Evolutionary conservation across 2,113 vertebrate species (phyloP), one percentile per base, ranked within the genome.

Genomic region (Pedionomus torquatus): DNA sequence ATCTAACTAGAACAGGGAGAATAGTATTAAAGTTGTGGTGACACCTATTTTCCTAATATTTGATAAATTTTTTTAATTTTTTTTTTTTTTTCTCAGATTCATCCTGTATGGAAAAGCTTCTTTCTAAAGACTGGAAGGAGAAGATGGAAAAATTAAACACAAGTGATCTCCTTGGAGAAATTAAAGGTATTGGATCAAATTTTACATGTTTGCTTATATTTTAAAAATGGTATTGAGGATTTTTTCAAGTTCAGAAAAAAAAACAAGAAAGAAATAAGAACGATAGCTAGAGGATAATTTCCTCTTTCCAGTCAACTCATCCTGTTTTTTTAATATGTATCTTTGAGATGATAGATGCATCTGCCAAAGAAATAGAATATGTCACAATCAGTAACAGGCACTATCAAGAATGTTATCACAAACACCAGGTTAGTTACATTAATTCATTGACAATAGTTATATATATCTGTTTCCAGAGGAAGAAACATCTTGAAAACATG

Each of bases 101-200:
- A 55, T 98, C 99, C 90, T 99, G 99, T 95, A 99, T 99, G 99
- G 99, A 99, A 98, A 99, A 99, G 90, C 98, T 99, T 93, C 99
- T 99, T 96, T 99, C 99, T 96, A 99, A 99, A 98, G 99, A 99
- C 96, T 99, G 99, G 99, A 99, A 99, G 95, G 99, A 99, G 97
- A 99, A 99, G 98, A 99, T 99, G 99, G 99, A 99, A 96, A 98
- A 99, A 98, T 98, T 99, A 94, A 99, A 99, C 98, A 99, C 99
- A 49, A 99, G 99, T 87, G 99, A 99, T 97, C 99, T 99, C 91
- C 98, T 99, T 94, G 99, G 99, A 97, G 99, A 99, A 98, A 99
- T 99, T 93, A 99, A 99, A 99, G 99, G 99, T 99, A 99, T 46
- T 87, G 88, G 87, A 90, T 68, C n/a, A 91, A 86, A 92, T 79